Conservation (phyloP, 2,888 invertebrate species). For the Lasioglossum figueresi region DNA sequence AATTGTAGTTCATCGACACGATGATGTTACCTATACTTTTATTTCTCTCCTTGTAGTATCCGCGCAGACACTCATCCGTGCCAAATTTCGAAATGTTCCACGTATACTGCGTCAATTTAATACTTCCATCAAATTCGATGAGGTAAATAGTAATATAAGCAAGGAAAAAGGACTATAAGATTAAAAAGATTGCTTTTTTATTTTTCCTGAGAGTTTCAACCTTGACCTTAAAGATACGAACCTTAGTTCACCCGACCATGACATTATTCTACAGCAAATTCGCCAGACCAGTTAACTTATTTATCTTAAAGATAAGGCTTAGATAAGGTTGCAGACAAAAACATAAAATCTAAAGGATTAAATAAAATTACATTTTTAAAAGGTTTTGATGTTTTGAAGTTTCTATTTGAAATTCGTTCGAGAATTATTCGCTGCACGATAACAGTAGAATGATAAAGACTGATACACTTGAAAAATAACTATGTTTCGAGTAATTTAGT, state of each 20-base stretch:
- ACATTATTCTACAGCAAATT: neutral
- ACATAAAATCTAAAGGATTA: neutral
- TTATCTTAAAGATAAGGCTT: neutral
- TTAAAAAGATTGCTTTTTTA: neutral
- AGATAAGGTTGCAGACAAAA: neutral
- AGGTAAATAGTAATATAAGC: neutral
- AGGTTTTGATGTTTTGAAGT: neutral
- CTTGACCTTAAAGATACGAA: neutral
- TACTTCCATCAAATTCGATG: neutral
- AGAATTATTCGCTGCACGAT: neutral
- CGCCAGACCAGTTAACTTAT: neutral
- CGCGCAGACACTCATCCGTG: neutral
- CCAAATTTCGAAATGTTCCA: conserved; percentile 3
- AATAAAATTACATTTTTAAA: neutral
- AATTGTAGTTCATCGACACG: conserved; percentile 42
- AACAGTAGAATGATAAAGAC: neutral
- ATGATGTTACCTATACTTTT: conserved; percentile 1
- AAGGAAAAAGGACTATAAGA: neutral
- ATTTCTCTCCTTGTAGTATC: neutral
- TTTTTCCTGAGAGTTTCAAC: neutral
- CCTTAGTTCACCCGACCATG: neutral
- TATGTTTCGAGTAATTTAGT: neutral
- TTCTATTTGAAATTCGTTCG: neutral
- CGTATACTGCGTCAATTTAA: neutral
- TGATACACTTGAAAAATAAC: neutral